Evolutionary conservation across 1,140 invertebrate genomes (phyloP), one percentile per base, ranked within the genome.

Genomic region (Danaus melanippus): DNA sequence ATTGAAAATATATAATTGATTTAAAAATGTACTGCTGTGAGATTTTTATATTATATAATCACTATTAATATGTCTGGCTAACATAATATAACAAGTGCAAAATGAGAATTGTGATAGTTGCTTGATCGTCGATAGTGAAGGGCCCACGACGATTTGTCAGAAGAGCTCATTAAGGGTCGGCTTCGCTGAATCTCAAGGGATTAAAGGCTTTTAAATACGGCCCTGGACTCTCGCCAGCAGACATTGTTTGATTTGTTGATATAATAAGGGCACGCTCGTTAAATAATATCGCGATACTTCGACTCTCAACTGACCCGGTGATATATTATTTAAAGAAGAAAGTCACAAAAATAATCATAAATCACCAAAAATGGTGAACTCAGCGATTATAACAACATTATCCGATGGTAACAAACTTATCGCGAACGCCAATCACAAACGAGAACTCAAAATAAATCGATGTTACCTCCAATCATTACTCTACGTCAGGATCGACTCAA

Each of bases 401-500:
- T 75, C 69, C 66, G 79, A 80, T 84, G 81, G 77, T 77, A 74
- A 83, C 67, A 78, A 84, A 84, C 74, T 84, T 86, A 86, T 86
- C 84, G 71, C 72, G 62, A 75, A 76, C 84, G 77, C 84, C 84
- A 86, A 86, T 86, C 84, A 86, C 69, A 81, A 82, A 83, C 75
- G 77, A 83, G 84, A 86, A 84, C 72, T 84, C 77, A 67, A 86
- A 84, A 86, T 86, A 84, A 86, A 86, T 86, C 80, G 79, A 79
- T 81, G 84, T 81, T 80, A 81, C 84, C 74, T 86, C 84, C 84
- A 86, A 86, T 84, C 84, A 86, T 86, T 86, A 86, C 70, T 86
- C 79, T 60, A 84, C 73, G 84, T 86, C 84, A 81, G 77, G 80
- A 75, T 83, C 79, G 74, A 84, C 79, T 86, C 83, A 84, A 86